Conservation (phyloP, 2,113 vertebrate genomes). For the Lophotis ruficrista region DNA sequence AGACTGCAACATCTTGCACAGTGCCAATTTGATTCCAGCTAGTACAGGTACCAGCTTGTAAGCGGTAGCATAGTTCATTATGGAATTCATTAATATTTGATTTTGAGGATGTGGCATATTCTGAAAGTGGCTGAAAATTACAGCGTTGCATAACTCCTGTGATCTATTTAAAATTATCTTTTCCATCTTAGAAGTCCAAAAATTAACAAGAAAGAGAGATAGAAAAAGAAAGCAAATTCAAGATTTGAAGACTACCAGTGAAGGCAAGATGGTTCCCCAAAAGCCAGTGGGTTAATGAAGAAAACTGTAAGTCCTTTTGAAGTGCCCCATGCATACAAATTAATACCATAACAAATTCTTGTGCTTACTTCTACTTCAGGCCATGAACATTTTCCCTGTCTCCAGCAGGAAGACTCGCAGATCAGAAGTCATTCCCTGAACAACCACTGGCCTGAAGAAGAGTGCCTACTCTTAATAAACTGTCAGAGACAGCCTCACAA, state of each 20-base stretch:
- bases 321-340: neutral
- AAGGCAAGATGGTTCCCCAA: neutral
- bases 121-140: constrained; percentile 7
- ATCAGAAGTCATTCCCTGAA: neutral
- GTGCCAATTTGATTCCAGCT: neutral
- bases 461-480: neutral
- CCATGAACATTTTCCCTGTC: neutral
- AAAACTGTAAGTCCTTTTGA: neutral
- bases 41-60: neutral
- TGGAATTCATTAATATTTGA: constrained; percentile 23
- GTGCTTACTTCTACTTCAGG: neutral
- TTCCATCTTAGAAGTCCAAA: neutral
- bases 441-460: neutral
- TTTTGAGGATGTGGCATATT: constrained; percentile 17
- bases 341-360: neutral
- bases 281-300: neutral
- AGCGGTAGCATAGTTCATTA: neutral
- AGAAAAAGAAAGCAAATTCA: neutral
- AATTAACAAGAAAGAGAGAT: neutral
- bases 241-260: neutral
- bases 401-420: neutral
- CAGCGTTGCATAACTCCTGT: constrained; percentile 4
- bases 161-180: constrained; percentile 29
- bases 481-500: neutral
- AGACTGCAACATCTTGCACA: neutral